Conservation (phyloP, 2,113 vertebrate genomes). For the Rhea pennata region DNA sequence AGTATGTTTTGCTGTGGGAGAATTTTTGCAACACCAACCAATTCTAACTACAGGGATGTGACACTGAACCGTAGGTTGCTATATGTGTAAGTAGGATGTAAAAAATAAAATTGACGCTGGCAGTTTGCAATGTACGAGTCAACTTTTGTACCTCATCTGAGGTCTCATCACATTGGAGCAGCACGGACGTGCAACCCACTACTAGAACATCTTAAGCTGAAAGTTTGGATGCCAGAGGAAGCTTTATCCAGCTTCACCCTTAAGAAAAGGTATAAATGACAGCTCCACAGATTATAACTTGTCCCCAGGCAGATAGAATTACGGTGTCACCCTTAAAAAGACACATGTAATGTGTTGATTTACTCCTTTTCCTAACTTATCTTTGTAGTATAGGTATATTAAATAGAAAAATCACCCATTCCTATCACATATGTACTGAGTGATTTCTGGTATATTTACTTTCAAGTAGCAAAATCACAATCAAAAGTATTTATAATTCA, state of each 20-base stretch:
- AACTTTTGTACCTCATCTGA: neutral
- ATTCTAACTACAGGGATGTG: neutral
- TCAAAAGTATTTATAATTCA: neutral
- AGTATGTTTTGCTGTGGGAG: neutral
- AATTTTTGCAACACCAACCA: neutral
- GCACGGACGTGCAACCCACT: neutral
- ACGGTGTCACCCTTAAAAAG: neutral
- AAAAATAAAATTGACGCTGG: neutral
- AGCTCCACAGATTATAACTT: neutral
- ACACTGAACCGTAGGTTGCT: neutral
- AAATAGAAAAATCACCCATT: neutral
- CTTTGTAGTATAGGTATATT: neutral
- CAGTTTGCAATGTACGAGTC: neutral
- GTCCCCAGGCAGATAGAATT: neutral
- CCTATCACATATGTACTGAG: neutral
- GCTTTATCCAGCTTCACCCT: neutral
- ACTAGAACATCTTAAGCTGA: neutral
- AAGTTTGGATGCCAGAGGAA: neutral
- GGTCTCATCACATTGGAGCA: neutral
- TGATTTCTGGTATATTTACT: neutral
- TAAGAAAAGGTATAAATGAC: neutral
- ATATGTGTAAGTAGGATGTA: neutral
- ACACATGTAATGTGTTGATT: neutral
- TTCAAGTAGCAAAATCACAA: neutral
- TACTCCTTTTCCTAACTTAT: neutral